Evolutionary conservation across 2,888 invertebrate species (phyloP), one percentile per base, ranked within the genome.

Genomic region (Mimachlamys varia): DNA sequence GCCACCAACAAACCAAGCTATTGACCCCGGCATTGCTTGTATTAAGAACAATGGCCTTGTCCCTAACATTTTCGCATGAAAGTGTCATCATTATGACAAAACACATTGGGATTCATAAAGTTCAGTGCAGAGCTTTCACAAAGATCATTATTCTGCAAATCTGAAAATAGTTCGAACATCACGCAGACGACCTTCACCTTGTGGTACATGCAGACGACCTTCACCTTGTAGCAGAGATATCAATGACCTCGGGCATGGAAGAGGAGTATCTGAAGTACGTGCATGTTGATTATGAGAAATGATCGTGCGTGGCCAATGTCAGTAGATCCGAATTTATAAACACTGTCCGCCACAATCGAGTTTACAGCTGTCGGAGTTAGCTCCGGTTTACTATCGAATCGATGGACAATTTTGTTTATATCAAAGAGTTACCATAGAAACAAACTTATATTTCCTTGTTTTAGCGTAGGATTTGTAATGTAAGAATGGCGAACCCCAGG

Each of bases 301-400:
- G 76, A 76, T 76, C 76, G 7, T 13, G 76, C 76, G 76, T 76
- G 76, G 76, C 33, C 76, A 76, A 10, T 76, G 76, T 76, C 76
- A 76, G 33, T 76, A 33, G 27, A 76, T 76, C 76, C 13, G 76
- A 76, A 33, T 76, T 76, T 76, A 76, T 76, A 76, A 76, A 76
- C 33, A 76, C 76, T 76, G 76, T 76, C 76, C 27, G 76, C 33
- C 33, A 76, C 22, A 27, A 33, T 22, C 12, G 76, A 27, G 33
- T 76, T 76, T 76, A 76, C 76, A 76, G 33, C 76, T 76, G 76
- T 76, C 33, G 13, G 76, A n/a, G 58, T 58, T 19, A 33, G 62
- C 22, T 22, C 19, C n/a, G 22, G 27, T 76, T 76, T 76, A 76
- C 27, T 4, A 17, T 33, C 12, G 76, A 76, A 76, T 76, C 76